Conservation (phyloP, 2,888 invertebrate genomes). For the Rhabditoides inermis region DNA sequence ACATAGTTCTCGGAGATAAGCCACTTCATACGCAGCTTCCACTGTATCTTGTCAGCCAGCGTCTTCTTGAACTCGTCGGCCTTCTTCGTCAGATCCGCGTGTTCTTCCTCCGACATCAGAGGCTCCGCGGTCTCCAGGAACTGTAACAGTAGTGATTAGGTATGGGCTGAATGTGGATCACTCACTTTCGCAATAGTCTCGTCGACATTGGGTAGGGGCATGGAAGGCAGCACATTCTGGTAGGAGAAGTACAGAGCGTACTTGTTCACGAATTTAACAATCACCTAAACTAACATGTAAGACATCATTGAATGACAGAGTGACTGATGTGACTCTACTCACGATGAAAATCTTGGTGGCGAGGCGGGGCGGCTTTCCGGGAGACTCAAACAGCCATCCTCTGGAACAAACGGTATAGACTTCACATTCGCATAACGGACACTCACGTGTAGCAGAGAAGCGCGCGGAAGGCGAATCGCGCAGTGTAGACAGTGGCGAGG, state of each 20-base stretch:
- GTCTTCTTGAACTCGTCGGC: conserved; percentile 33
- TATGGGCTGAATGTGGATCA: not conserved
- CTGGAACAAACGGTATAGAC: conserved; percentile 4
- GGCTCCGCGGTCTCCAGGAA: conserved; percentile 37
- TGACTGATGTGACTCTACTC: not conserved
- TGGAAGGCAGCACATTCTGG: conserved; percentile 32
- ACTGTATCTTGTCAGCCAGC: conserved; percentile 28
- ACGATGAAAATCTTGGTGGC: conserved; percentile 37
- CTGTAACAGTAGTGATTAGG: conserved; percentile 5
- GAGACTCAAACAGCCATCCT: conserved; percentile 39
- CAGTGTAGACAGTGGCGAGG: not conserved
- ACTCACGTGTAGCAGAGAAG: no score
- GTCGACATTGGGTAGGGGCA: conserved; percentile 29
- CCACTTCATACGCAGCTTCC: conserved; percentile 44
- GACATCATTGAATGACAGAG: not conserved
- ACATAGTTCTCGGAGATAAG: conserved; percentile 37
- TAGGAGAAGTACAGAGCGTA: conserved; percentile 31
- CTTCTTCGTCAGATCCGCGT: conserved; percentile 15
- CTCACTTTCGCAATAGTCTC: conserved; percentile 21
- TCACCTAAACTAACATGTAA: conserved; percentile 9
- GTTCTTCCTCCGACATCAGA: conserved; percentile 29
- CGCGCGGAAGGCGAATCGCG: no score
- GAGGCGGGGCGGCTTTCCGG: conserved; percentile 33
- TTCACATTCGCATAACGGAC: conserved; percentile 4
- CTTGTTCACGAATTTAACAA: conserved; percentile 16